phyloP scores from a whole-genome alignment of 2,888 invertebrate genomes.

The Stramonita haemastoma region DNA sequence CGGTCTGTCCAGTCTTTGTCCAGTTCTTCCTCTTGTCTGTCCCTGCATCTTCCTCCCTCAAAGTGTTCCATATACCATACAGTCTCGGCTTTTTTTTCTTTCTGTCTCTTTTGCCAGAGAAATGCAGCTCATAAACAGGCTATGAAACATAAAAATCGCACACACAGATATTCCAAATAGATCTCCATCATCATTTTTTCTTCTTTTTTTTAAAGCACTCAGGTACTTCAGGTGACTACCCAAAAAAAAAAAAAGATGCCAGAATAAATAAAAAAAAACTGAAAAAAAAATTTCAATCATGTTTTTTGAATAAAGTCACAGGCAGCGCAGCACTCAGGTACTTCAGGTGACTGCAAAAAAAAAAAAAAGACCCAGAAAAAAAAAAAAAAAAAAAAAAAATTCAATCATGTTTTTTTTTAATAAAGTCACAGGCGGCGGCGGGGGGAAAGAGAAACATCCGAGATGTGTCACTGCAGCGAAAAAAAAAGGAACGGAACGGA shows the following conservation, averaged over 20 bases:
- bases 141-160: not conserved
- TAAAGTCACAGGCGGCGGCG: too few species aligned
- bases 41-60: too few species aligned
- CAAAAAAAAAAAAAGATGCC: not conserved
- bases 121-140: too few species aligned
- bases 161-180: not conserved
- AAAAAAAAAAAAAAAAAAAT: not conserved
- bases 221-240: constrained; percentile 1
- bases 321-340: constrained; percentile 14
- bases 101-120: too few species aligned
- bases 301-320: too few species aligned
- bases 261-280: not conserved
- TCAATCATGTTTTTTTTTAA: not conserved
- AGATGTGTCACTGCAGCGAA: not conserved
- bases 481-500: too few species aligned
- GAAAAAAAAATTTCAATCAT: too few species aligned
- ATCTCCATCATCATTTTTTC: not conserved
- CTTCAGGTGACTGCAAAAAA: not conserved
- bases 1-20: too few species aligned
- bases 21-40: too few species aligned
- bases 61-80: too few species aligned
- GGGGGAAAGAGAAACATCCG: not conserved
- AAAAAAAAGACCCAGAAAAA: not conserved
- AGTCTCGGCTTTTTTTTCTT: too few species aligned
- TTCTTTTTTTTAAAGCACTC: constrained; percentile 15